These are phyloP conservation scores for Lacanobia oleracea DNA, from an alignment of 2,888 invertebrate species.

Conservation along the genomic window DNA sequence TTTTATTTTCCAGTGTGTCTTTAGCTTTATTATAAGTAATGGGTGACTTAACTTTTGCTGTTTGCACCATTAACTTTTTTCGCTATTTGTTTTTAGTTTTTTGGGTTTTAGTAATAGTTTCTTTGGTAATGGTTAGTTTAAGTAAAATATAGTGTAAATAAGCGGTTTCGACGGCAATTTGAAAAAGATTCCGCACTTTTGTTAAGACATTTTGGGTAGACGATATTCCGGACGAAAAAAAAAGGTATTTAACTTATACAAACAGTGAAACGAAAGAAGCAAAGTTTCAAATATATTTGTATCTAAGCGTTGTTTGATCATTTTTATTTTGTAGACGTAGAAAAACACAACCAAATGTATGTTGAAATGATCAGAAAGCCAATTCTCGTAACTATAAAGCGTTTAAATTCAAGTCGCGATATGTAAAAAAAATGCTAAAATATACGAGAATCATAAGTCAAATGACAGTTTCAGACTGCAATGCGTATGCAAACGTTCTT, in stretches of 20 bases:
- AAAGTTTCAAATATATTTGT: too few species aligned
- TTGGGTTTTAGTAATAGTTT: slow-evolving; percentile 17
- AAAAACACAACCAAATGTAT: too few species aligned
- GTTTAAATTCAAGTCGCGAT: too few species aligned
- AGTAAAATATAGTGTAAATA: slow-evolving; percentile 22
- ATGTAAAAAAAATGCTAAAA: too few species aligned
- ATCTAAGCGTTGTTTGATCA: too few species aligned
- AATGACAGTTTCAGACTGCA: too few species aligned
- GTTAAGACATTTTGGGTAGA: neutral
- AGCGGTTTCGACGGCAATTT: neutral
- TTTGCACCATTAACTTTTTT: slow-evolving; percentile 40
- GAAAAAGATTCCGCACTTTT: neutral
- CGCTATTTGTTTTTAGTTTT: slow-evolving; percentile 23
- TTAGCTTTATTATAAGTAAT: slow-evolving; percentile 47
- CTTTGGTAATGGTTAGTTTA: slow-evolving; percentile 1
- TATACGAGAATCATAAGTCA: too few species aligned
- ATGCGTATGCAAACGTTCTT: too few species aligned
- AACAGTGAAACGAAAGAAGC: neutral
- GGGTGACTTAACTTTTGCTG: slow-evolving; percentile 34
- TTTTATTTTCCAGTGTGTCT: slow-evolving; percentile 47
- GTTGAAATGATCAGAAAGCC: too few species aligned
- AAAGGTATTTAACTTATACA: neutral
- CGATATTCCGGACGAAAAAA: neutral
- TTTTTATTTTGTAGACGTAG: too few species aligned
- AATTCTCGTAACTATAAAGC: too few species aligned